Evolutionary conservation across 2,797 vertebrate species (phyloP).

Genomic region (Gephyroberyx darwinii): DNA sequence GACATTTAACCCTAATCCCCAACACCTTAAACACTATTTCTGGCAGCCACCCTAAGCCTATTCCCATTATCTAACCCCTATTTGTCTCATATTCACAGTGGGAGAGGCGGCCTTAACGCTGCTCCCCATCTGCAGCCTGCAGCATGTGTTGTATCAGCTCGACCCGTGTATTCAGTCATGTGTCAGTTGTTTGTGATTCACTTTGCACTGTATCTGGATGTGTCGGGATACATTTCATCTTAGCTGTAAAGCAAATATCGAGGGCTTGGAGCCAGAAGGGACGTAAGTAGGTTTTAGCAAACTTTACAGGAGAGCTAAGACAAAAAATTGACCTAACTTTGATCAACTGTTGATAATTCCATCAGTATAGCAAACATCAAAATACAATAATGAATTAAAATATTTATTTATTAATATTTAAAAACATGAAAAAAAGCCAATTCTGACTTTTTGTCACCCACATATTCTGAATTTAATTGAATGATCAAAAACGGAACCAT

Average conservation of each 20-base stretch:
- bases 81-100: slow-evolving; percentile 46
- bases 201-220: slow-evolving; percentile 64
- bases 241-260: slow-evolving; percentile 30
- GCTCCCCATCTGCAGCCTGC: not conserved
- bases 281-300: too few species aligned
- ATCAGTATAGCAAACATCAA: too few species aligned
- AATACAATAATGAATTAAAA: too few species aligned
- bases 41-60: slow-evolving; percentile 67
- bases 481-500: too few species aligned
- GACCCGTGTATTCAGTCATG: slow-evolving; percentile 15
- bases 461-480: too few species aligned
- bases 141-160: not conserved
- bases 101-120: not conserved
- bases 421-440: too few species aligned
- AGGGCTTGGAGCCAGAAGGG: too few species aligned
- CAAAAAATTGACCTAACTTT: too few species aligned
- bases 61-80: slow-evolving; percentile 60
- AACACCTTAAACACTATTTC: slow-evolving; percentile 75
- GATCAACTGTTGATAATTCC: too few species aligned
- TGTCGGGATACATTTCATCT: slow-evolving; percentile 58
- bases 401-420: too few species aligned
- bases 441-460: too few species aligned
- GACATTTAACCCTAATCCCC: slow-evolving; percentile 81
- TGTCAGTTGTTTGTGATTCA: slow-evolving; percentile 56
- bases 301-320: too few species aligned